Base-by-base conservation (phyloP, 2,797 vertebrate genomes). In the Gephyroberyx darwinii region DNA sequence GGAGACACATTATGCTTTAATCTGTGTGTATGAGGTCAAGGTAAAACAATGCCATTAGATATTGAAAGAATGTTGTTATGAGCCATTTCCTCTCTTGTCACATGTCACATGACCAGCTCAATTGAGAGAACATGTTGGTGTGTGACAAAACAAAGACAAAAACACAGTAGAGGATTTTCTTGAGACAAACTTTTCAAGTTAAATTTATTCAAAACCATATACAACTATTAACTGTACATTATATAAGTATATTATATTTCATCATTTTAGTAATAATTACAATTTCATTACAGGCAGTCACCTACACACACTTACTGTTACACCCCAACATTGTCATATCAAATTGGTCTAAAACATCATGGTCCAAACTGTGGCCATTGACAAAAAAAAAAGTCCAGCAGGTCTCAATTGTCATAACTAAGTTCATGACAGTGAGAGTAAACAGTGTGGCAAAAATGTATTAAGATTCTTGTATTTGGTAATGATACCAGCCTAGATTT, bases 131-230 rank as follows among this genome's bases (percentile, higher is more conserved):
- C 33, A 72, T 20, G 57, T 3, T 54, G 33, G 22, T 41, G 59
- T 65, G 30, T 45, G 22, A 3, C 8, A 19, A 26, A 47, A 75
- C 30, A 31, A 47, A 58, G 10, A 66, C 30, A 64, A 69, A 74
- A 17, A 35, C 56, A 68, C 30, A 75, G 65, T 30, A 71, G 22
- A 43, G 41, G 4, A 86, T 75, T 71, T 77, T 22, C 33, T 75
- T 8, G 57, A 85, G 58, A 84, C 54, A 85, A 84, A 82, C 47
- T 57, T 89, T 87, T 82, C 26, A 84, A 87, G 87, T 90, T 91
- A 86, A 80, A 89, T 93, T 93, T 93, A 90, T 93, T 94, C 75
- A 69, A 90, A 92, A 89, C 67, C 83, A 92, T 84, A 86, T 89
- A 82, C 62, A 86, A 82, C 86, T 91, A 91, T 90, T 69, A 90